phyloP scores from a whole-genome alignment of 2,888 invertebrate genomes.

The Agrotis puta region DNA sequence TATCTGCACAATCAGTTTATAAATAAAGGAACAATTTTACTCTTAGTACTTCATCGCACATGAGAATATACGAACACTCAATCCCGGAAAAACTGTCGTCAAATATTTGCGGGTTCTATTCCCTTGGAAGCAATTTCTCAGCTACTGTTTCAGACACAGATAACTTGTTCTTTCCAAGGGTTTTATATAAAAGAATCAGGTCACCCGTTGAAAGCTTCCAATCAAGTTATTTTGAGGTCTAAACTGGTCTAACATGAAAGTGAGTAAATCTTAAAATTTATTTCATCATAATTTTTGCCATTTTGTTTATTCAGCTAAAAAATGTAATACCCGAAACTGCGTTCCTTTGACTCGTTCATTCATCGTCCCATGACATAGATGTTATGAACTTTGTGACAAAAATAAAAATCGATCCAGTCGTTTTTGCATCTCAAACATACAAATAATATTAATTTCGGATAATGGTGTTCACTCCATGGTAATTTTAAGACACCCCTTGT shows the following conservation, averaged over 20 bases:
- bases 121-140: constrained; percentile 22
- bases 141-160: background rate
- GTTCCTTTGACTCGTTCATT: too few relatives aligned
- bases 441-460: too few relatives aligned
- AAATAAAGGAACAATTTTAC: background rate
- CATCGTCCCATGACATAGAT: too few relatives aligned
- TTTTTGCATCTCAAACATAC: too few relatives aligned
- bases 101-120: constrained; percentile 17
- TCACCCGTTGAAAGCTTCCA: background rate
- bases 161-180: background rate
- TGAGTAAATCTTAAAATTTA: too few relatives aligned
- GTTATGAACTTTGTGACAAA: too few relatives aligned
- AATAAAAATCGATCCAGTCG: too few relatives aligned
- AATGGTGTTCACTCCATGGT: background rate
- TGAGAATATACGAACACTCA: background rate
- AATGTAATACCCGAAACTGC: too few relatives aligned
- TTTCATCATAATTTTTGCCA: too few relatives aligned
- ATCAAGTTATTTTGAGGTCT: background rate
- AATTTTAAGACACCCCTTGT: constrained; percentile 4
- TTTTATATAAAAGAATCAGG: background rate
- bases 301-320: too few relatives aligned
- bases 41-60: background rate
- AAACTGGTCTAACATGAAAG: too few relatives aligned
- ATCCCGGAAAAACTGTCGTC: constrained; percentile 13
- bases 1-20: too few relatives aligned